Percentiles rank a stretch among this genome's conserved stretches.
These are phyloP conservation scores for Lysiphlebus fabarum DNA, from an alignment of 1,140 invertebrate species.

Conservation along the genomic window DNA sequence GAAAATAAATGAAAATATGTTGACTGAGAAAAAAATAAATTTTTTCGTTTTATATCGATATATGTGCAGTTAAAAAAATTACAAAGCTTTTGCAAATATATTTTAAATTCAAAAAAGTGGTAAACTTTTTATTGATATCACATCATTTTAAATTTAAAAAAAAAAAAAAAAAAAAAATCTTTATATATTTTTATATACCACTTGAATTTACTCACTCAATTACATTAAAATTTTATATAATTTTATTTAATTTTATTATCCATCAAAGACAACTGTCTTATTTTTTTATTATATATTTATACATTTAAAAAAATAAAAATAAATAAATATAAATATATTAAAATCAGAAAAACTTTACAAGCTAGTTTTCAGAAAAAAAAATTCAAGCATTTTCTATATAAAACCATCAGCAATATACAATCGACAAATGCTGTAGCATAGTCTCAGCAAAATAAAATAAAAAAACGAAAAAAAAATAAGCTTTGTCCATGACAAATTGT, in stretches of 20 bases:
- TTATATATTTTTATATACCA: too few relatives aligned
- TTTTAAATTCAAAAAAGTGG: neutral
- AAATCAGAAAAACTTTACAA: too few relatives aligned
- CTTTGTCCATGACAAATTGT: conserved; percentile 24
- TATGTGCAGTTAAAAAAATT: conserved; percentile 19
- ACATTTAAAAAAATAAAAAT: too few relatives aligned
- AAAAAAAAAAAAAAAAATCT: too few relatives aligned
- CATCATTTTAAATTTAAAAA: neutral
- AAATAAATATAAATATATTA: too few relatives aligned
- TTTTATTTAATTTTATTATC: too few relatives aligned
- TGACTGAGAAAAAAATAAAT: neutral
- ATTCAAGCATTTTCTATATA: conserved; percentile 4
- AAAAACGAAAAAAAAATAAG: neutral
- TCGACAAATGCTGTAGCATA: neutral
- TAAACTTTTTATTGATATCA: conserved; percentile 23
- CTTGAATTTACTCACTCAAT: too few relatives aligned
- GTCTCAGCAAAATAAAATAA: neutral
- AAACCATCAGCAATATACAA: neutral
- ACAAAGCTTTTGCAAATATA: conserved; percentile 11
- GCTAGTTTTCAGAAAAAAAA: neutral
- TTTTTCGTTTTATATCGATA: neutral
- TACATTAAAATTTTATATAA: too few relatives aligned
- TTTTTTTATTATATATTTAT: too few relatives aligned
- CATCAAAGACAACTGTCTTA: too few relatives aligned
- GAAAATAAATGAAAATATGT: too few relatives aligned